Evolutionary conservation across 2,797 vertebrate genomes (phyloP).

Genomic region (Karalla daura): DNA sequence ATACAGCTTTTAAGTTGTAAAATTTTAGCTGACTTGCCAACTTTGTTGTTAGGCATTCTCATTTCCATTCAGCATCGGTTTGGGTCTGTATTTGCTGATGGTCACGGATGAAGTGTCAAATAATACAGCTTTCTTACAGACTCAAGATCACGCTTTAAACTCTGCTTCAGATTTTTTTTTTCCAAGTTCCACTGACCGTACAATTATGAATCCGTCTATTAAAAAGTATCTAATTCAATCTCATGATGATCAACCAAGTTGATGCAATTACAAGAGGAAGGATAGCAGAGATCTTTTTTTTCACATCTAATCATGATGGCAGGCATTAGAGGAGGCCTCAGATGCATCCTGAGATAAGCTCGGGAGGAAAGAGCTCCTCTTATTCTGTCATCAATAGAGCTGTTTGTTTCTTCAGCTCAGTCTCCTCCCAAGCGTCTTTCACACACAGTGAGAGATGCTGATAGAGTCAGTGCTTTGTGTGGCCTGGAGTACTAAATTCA

Average conservation of each 20-base stretch:
- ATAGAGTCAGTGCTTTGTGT: not conserved
- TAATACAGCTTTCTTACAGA: too few relatives aligned
- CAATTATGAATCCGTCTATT: conserved; percentile 20
- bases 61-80: too few relatives aligned
- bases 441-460: not conserved
- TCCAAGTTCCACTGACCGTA: not conserved
- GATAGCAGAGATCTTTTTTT: conserved; percentile 38
- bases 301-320: conserved; percentile 67
- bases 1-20: too few relatives aligned
- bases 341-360: conserved; percentile 65
- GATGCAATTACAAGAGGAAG: conserved; percentile 62
- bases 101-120: too few relatives aligned
- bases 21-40: too few relatives aligned
- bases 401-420: conserved; percentile 39
- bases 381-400: conserved; percentile 36
- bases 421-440: conserved; percentile 9
- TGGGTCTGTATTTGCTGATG: too few relatives aligned
- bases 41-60: too few relatives aligned
- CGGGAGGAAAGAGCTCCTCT: conserved; percentile 35
- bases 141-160: not conserved
- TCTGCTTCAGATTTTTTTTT: not conserved
- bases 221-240: conserved; percentile 42
- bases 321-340: conserved; percentile 58
- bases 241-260: conserved; percentile 38
- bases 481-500: conserved; percentile 3